Conservation (phyloP, 2,888 invertebrate genomes). For the Sinodicranocentrus sp. region DNA sequence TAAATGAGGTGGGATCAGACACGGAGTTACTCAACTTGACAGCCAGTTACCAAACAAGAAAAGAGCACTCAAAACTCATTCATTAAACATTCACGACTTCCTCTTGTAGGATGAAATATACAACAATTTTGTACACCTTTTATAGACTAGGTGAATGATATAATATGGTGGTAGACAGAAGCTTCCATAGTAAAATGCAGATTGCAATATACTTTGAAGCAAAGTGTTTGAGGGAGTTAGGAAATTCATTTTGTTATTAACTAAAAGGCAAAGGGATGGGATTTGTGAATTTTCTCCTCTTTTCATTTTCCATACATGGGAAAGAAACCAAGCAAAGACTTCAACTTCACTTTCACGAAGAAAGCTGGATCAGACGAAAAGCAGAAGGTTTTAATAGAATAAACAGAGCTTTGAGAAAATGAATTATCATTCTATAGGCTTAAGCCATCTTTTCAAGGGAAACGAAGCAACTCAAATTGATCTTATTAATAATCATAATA, state of each 20-base stretch:
- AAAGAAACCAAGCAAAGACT: background rate
- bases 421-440: slow-evolving; percentile 55
- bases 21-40: slow-evolving; percentile 68
- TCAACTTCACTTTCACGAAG: slow-evolving; percentile 35
- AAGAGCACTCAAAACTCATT: slow-evolving; percentile 69
- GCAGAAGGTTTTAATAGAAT: slow-evolving; percentile 53
- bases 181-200: background rate
- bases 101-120: slow-evolving; percentile 28
- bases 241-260: slow-evolving; percentile 59
- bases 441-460: slow-evolving; percentile 24
- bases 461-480: background rate
- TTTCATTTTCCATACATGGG: background rate
- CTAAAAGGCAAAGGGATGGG: slow-evolving; percentile 36
- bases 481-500: slow-evolving; percentile 46
- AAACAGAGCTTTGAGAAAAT: slow-evolving; percentile 63
- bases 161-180: background rate
- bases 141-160: no score
- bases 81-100: slow-evolving; percentile 62
- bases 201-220: background rate
- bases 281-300: slow-evolving; percentile 45
- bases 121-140: background rate
- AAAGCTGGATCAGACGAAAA: slow-evolving; percentile 22
- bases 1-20: slow-evolving; percentile 69
- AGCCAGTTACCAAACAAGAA: slow-evolving; percentile 67
- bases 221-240: slow-evolving; percentile 34